Conservation (phyloP, 2,888 invertebrate species). For the Leistus spinibarbis region DNA sequence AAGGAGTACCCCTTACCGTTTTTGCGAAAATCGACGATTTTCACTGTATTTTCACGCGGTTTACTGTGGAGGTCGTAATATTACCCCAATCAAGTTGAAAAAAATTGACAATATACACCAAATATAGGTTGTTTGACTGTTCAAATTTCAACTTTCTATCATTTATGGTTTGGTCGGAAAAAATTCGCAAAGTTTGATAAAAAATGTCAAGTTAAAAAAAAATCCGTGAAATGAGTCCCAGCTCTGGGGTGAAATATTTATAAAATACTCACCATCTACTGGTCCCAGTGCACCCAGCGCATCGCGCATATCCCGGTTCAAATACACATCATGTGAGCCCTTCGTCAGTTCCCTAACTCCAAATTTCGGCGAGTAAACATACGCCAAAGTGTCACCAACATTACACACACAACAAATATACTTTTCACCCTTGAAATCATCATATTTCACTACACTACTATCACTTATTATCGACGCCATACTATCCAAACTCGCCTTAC, state of each 20-base stretch:
- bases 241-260: background rate
- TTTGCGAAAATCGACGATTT: too few species aligned
- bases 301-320: constrained; percentile 86
- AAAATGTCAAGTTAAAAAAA: too few species aligned
- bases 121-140: too few species aligned
- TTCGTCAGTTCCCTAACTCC: constrained; percentile 86
- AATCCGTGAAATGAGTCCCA: too few species aligned
- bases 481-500: background rate
- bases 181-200: too few species aligned
- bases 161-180: too few species aligned
- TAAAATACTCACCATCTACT: constrained; percentile 72
- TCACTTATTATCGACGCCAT: background rate
- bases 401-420: constrained; percentile 85
- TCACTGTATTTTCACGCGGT: too few species aligned
- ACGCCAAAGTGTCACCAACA: constrained; percentile 89
- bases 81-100: too few species aligned
- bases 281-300: constrained; percentile 88
- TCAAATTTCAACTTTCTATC: too few species aligned
- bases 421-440: constrained; percentile 52
- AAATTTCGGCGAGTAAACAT: constrained; percentile 74
- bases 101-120: too few species aligned
- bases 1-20: too few species aligned
- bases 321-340: constrained; percentile 82
- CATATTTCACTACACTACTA: background rate
- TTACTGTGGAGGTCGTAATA: too few species aligned